Evolutionary conservation across 2,888 invertebrate genomes (phyloP), one percentile per base, ranked within the genome.

Genomic region (Mythimna pallens): DNA sequence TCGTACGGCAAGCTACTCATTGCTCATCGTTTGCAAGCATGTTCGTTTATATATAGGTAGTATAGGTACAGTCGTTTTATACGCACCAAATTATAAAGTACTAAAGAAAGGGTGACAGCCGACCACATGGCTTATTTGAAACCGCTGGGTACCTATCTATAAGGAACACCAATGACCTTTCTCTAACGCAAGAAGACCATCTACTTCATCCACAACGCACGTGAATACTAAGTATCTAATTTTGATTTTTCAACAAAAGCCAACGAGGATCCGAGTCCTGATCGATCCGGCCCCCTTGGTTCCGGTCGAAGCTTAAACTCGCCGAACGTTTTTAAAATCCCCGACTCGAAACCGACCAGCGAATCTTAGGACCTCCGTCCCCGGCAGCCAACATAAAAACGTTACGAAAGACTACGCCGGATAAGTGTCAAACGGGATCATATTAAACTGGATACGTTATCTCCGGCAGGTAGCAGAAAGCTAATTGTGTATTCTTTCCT

Each of bases 401-500:
- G 73, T 75, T 75, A 80, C 84, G 66, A 78, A 80, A 83, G 76
- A 62, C 68, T 76, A 78, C 70, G 80, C 30, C 43, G 73, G 82
- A 82, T 87, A 86, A 89, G 88, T 88, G 87, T 84, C 87, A 88
- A 87, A 88, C 82, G 73, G 84, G 93, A 76, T 91, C 92, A 88
- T 73, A 73, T 83, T 91, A 90, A 82, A 87, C 91, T 95, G 95
- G 95, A 90, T 93, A 91, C 92, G 92, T 93, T 93, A 93, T 94
- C 93, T 93, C 89, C 92, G 94, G 94, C 96, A 96, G 96, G 96
- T 96, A 96, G 95, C 91, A 91, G 91, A 91, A 90, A 94, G 93
- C 96, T 96, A 96, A 96, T 96, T 96, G 94, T 95, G 96, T 96
- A 96, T 96, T 96, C 96, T 96, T 96, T 96, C 94, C 95, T 95